These are phyloP conservation scores for Pteropus rufus DNA, from an alignment of 2,797 vertebrate species.

Conservation along the genomic window DNA sequence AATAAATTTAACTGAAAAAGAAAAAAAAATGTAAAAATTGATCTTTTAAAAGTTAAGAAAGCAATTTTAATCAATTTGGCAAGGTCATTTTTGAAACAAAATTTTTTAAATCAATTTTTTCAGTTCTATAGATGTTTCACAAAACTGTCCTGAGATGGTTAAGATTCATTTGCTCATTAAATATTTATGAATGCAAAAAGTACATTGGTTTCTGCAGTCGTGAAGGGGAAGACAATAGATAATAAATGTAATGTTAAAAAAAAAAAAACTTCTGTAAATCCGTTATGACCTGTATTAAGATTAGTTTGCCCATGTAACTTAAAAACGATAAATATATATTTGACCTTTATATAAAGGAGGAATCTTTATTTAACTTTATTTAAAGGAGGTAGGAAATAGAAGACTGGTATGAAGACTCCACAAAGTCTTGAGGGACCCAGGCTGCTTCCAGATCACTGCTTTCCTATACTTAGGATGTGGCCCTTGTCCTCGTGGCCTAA, in stretches of 20 bases:
- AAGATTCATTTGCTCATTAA: slow-evolving; percentile 1
- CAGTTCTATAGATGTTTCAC: background rate
- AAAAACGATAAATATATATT: background rate
- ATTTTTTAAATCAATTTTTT: slow-evolving; percentile 15
- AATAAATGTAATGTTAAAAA: background rate
- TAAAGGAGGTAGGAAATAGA: background rate
- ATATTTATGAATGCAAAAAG: slow-evolving; percentile 39
- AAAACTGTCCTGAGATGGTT: background rate
- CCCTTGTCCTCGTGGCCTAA: background rate
- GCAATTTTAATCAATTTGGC: slow-evolving; percentile 5
- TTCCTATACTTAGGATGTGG: background rate
- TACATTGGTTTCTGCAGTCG: background rate
- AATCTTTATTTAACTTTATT: background rate
- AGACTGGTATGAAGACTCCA: background rate
- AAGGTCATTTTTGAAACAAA: slow-evolving; percentile 6
- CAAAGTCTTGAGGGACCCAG: background rate
- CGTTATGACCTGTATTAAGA: background rate
- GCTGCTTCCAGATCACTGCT: background rate
- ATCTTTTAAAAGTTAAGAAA: background rate
- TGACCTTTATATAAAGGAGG: background rate
- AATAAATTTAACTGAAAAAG: no score
- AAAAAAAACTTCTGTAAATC: background rate
- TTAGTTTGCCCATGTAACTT: background rate
- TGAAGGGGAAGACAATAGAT: background rate
- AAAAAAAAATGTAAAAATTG: background rate